phyloP scores from a whole-genome alignment of 2,113 vertebrate species.

The Myotis lucifugus region DNA sequence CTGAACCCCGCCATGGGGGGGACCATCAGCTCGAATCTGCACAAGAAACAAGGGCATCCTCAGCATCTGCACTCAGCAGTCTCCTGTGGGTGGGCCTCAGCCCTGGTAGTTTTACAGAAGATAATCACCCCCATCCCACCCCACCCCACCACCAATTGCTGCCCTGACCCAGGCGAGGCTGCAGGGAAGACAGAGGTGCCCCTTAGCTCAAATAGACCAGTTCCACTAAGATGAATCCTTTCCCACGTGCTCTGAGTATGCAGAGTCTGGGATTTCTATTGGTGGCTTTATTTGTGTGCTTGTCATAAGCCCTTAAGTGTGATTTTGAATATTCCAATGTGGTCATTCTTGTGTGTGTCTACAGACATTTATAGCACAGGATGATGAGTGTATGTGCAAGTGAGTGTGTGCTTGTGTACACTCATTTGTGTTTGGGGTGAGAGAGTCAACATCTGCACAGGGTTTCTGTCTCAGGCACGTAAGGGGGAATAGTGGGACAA shows the following conservation, averaged over 20 bases:
- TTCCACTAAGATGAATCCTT: background rate
- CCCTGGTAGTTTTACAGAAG: background rate
- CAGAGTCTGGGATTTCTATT: background rate
- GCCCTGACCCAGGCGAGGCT: background rate
- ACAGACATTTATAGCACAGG: background rate
- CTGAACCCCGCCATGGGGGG: conserved; percentile 93
- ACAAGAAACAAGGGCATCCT: conserved; percentile 25
- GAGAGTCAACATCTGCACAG: background rate
- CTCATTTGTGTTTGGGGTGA: background rate
- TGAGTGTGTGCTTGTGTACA: background rate
- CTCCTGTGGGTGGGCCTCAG: background rate
- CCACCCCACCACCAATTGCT: background rate
- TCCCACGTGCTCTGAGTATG: background rate
- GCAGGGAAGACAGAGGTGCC: background rate
- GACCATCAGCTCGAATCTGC: conserved; percentile 97
- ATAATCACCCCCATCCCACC: background rate
- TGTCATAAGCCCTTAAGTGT: background rate
- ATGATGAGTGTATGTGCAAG: background rate
- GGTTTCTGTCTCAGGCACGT: background rate
- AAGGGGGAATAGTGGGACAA: background rate
- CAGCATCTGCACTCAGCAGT: background rate
- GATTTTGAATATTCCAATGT: background rate
- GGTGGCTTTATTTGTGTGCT: background rate
- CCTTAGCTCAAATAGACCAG: background rate
- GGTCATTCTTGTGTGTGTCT: background rate